A percentile compares a stretch with the other conserved stretches of the same genome.
phyloP scores from a whole-genome alignment of 92 coral and sea anemone genomes.

The Hydrozoanthus gracilis region DNA sequence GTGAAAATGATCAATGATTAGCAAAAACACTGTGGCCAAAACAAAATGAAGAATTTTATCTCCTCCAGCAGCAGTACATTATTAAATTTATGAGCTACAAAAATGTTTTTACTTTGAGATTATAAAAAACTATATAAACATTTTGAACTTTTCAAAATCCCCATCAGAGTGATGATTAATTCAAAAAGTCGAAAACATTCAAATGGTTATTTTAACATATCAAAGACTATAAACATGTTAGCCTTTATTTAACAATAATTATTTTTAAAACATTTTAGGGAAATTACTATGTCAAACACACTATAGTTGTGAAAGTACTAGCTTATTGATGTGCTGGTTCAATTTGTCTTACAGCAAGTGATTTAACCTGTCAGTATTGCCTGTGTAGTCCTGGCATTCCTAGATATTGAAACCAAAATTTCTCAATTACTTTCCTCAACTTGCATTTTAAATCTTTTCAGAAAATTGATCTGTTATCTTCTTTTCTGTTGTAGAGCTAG shows the following conservation, averaged over 20 bases:
- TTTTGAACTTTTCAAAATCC: conserved; percentile 8
- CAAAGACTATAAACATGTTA: conserved; percentile 8
- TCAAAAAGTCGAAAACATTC: conserved; percentile 8
- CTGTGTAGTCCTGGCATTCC: not conserved
- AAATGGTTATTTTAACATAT: conserved; percentile 10
- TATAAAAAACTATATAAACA: conserved; percentile 11
- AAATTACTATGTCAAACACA: conserved; percentile 11
- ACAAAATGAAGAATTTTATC: not conserved
- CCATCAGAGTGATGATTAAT: conserved; percentile 4
- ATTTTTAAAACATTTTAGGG: conserved; percentile 11
- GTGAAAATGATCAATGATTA: conserved; percentile 8
- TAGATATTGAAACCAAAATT: conserved; percentile 8
- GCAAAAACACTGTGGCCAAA: not conserved
- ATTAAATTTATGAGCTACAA: conserved; percentile 9
- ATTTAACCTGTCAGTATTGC: not conserved
- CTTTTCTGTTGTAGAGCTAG: conserved; percentile 8
- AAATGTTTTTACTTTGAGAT: conserved; percentile 14
- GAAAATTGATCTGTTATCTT: conserved; percentile 6
- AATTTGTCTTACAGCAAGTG: not conserved
- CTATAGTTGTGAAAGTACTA: conserved; percentile 5
- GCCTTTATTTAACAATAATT: conserved; percentile 14
- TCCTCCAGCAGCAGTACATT: conserved; percentile 5
- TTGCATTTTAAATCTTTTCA: conserved; percentile 3
- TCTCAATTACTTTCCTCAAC: conserved; percentile 13
- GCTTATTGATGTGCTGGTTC: conserved; percentile 8